Evolutionary conservation across 2,797 vertebrate genomes (phyloP), one percentile per base, ranked within the genome.

Genomic region (Aphelocoma californica): DNA sequence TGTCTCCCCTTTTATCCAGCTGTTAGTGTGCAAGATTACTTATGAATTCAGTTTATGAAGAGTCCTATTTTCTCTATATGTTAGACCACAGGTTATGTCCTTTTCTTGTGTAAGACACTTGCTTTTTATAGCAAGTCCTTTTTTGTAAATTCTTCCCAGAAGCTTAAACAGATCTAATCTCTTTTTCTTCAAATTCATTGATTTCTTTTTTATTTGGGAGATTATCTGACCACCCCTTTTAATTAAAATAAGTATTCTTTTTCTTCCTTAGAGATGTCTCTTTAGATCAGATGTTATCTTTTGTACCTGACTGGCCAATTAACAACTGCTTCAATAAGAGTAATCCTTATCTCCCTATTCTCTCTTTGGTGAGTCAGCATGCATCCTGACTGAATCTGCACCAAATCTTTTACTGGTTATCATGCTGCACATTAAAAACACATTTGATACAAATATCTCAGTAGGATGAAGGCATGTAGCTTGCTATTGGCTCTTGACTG

Each of bases 111-210:
- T 53, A 87, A 91, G 56, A 56, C 47, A 51, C 13, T 88, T 70
- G 36, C 45, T 73, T 91, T 96, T 82, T 78, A 77, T 64, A 95
- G 85, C 3, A 15, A 80, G 18, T 45, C 24, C 18, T 87, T 71
- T 74, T 90, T 72, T 56, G 5, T 45, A 85, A 77, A 15, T 70
- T 48, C 20, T 91, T 81, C 58, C n/a, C 47, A 54, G 77, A 77
- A 95, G 38, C 58, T 85, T 87, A 62, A 92, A 89, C 58, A 89
- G 78, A 92, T 93, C 70, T 93, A 89, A 95, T 94, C 81, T 85
- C 5, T 45, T 95, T 91, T 93, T 93, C 53, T 64, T 91, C 79
- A 94, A 89, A 82, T 57, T 1, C 61, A 96, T 87, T 94, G 73
- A 95, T 92, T 94, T 85, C 29, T 70, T 92, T 87, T 72, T 89